Conservation (phyloP, 2,888 invertebrate species). For the Netelia melanura region DNA sequence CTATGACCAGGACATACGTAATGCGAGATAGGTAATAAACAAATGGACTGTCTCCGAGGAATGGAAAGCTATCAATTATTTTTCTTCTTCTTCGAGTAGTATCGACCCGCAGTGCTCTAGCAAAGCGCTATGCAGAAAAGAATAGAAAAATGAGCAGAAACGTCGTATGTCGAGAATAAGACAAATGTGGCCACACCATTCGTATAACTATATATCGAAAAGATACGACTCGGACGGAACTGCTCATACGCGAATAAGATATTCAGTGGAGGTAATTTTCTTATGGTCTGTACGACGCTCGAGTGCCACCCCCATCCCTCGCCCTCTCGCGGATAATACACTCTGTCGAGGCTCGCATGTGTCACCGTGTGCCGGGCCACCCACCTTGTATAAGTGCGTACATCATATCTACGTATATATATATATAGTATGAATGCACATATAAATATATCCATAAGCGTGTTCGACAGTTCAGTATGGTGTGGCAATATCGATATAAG, state of each 20-base stretch:
- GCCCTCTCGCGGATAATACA: slow-evolving; percentile 43
- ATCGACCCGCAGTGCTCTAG: slow-evolving; percentile 59
- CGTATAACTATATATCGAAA: slow-evolving; percentile 41
- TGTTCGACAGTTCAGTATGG: slow-evolving; percentile 37
- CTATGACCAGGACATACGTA: slow-evolving; percentile 14
- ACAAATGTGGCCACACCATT: not conserved
- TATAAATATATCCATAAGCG: slow-evolving; percentile 6
- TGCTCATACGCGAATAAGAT: slow-evolving; percentile 77
- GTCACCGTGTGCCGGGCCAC: slow-evolving; percentile 16
- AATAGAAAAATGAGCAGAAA: slow-evolving; percentile 22
- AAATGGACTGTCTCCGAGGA: slow-evolving; percentile 26
- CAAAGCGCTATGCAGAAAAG: slow-evolving; percentile 1
- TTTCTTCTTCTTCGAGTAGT: slow-evolving; percentile 62
- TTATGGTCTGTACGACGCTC: slow-evolving; percentile 73
- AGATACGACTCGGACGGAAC: slow-evolving; percentile 68
- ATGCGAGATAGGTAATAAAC: slow-evolving; percentile 23
- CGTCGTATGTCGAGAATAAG: not conserved
- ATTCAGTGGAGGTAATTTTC: slow-evolving; percentile 80
- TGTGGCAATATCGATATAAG: slow-evolving; percentile 39
- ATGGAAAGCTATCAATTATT: slow-evolving; percentile 60
- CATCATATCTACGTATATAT: not conserved
- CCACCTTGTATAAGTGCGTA: not conserved
- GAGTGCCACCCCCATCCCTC: slow-evolving; percentile 65
- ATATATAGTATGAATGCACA: not conserved
- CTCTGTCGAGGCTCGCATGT: slow-evolving; percentile 39